phyloP scores from a whole-genome alignment of 2,113 vertebrate species.

The Silurus asotus region DNA sequence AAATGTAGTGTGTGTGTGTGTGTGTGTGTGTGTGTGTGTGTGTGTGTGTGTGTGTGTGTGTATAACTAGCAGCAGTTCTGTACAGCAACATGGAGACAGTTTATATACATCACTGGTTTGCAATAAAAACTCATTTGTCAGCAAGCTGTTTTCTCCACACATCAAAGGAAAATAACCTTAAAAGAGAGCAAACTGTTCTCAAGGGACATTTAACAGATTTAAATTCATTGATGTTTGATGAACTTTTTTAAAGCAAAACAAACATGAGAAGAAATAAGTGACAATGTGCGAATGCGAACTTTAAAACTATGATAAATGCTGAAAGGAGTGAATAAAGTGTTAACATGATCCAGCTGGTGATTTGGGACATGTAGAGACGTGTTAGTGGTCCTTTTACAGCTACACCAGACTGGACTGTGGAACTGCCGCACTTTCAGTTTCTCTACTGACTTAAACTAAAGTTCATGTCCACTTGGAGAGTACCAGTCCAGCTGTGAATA shows the following conservation, averaged over 20 bases:
- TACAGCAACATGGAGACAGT: neutral
- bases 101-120: neutral
- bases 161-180: neutral
- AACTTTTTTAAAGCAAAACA: neutral
- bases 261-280: neutral
- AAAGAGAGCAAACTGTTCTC: neutral
- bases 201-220: neutral
- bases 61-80: neutral
- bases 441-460: neutral
- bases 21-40: no score
- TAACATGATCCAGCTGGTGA: neutral
- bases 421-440: neutral
- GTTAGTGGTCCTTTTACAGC: neutral
- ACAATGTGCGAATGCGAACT: neutral
- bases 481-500: neutral
- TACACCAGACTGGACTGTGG: neutral
- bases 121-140: neutral
- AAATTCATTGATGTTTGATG: neutral
- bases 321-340: neutral
- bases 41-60: no score
- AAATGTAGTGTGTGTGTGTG: no score
- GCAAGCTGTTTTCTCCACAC: neutral
- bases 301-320: neutral
- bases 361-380: neutral
- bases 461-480: neutral